These are phyloP conservation scores for Nephrotoma guestfalica DNA, from an alignment of 2,888 invertebrate species.

Conservation along the genomic window DNA sequence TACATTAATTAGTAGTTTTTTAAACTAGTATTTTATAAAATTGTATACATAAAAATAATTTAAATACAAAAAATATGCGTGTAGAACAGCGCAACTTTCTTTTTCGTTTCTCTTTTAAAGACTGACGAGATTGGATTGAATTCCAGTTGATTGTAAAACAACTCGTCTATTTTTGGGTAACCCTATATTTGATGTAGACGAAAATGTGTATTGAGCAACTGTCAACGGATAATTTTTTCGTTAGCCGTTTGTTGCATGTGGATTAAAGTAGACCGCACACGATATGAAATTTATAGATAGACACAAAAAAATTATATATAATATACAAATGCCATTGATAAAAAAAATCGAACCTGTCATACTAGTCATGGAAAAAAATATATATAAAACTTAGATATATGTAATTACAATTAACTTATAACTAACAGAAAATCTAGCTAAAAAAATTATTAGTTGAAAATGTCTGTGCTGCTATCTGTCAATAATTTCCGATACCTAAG, in stretches of 20 bases:
- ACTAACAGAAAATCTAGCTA: too few species aligned
- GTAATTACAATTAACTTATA: too few species aligned
- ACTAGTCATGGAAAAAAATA: too few species aligned
- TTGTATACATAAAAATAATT: neutral
- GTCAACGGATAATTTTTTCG: neutral
- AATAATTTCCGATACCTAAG: too few species aligned
- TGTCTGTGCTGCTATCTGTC: too few species aligned
- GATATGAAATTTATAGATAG: neutral
- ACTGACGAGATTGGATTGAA: neutral
- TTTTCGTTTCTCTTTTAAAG: neutral
- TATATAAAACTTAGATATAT: too few species aligned
- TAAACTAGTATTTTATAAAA: neutral
- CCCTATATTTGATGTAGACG: neutral
- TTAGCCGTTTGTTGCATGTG: neutral
- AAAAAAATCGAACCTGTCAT: too few species aligned
- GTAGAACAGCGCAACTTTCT: neutral
- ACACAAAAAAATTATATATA: neutral
- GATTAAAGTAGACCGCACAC: neutral
- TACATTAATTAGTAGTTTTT: neutral
- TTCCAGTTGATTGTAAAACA: neutral
- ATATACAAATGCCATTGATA: too few species aligned
- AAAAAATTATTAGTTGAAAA: too few species aligned
- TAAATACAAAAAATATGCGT: neutral
- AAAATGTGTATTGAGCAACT: neutral
- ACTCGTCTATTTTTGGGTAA: neutral